Percentiles rank a stretch among this genome's conserved stretches.
Evolutionary conservation across 2,888 invertebrate genomes (phyloP).

Genomic region (Orthosia gracilis): DNA sequence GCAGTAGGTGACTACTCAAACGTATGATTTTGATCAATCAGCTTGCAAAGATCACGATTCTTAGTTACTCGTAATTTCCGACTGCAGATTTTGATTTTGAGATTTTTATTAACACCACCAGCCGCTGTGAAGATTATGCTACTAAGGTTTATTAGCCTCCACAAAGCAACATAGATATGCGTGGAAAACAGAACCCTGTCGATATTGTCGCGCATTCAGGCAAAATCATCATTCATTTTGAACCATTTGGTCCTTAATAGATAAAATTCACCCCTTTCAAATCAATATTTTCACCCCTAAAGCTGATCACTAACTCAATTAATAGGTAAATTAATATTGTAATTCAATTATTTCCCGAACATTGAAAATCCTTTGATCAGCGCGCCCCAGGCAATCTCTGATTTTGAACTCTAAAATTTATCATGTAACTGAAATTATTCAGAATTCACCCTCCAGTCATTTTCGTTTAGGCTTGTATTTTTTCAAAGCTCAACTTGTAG

Average conservation of each 20-base stretch:
- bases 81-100: too few relatives aligned
- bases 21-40: too few relatives aligned
- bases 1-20: too few relatives aligned
- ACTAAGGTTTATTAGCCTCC: too few relatives aligned
- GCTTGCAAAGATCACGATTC: too few relatives aligned
- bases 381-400: slow-evolving; percentile 19
- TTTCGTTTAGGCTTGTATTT: slow-evolving; percentile 15
- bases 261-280: background rate
- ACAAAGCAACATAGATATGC: background rate
- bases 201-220: too few relatives aligned
- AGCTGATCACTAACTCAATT: slow-evolving; percentile 8
- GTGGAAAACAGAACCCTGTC: background rate
- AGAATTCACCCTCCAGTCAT: slow-evolving; percentile 9
- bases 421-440: slow-evolving; percentile 23
- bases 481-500: background rate
- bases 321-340: slow-evolving; percentile 16
- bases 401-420: slow-evolving; percentile 19
- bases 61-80: too few relatives aligned
- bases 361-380: slow-evolving; percentile 34
- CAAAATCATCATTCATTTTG: background rate
- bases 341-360: slow-evolving; percentile 37
- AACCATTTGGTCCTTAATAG: too few relatives aligned
- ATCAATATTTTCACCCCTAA: background rate
- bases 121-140: too few relatives aligned
- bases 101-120: too few relatives aligned